Percentiles rank a stretch among this genome's conserved stretches.
Conservation (phyloP, 2,888 invertebrate species). For the Drosophila parthenogenetica region DNA sequence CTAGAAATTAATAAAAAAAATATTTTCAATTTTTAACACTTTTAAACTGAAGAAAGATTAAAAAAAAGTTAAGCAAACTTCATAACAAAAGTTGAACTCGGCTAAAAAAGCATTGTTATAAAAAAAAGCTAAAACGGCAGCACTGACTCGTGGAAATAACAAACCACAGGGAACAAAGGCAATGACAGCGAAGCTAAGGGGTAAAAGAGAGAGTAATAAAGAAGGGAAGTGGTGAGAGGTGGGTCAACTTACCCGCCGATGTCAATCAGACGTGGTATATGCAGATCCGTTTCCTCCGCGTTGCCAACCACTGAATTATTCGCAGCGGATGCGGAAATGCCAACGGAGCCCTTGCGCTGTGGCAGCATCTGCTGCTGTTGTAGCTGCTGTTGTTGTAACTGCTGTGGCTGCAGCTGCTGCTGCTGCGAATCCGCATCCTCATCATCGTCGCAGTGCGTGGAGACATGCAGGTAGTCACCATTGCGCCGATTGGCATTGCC, state of each 20-base stretch:
- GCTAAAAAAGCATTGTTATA: too few species aligned
- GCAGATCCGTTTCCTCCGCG: constrained; percentile 87
- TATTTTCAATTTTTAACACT: too few species aligned
- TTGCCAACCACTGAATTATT: constrained; percentile 60
- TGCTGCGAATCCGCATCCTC: constrained; percentile 84
- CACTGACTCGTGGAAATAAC: constrained; percentile 66
- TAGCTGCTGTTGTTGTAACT: constrained; percentile 42
- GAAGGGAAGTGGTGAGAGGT: not conserved
- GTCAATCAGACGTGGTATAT: constrained; percentile 88
- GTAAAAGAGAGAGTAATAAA: not conserved
- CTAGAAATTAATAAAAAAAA: too few species aligned
- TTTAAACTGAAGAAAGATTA: too few species aligned
- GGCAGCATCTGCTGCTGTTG: constrained; percentile 44
- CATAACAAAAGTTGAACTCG: too few species aligned
- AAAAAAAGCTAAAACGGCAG: too few species aligned
- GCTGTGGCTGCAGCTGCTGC: constrained; percentile 50
- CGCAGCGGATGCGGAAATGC: constrained; percentile 53
- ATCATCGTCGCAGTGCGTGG: constrained; percentile 87
- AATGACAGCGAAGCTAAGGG: constrained; percentile 1
- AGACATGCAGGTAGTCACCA: constrained; percentile 90
- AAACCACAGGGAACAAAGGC: constrained; percentile 75
- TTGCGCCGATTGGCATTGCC: constrained; percentile 86
- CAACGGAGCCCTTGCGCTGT: constrained; percentile 54
- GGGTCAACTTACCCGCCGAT: constrained; percentile 87
- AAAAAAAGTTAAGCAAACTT: too few species aligned